Conservation (phyloP, 1,140 invertebrate genomes). For the Watersipora subatra region DNA sequence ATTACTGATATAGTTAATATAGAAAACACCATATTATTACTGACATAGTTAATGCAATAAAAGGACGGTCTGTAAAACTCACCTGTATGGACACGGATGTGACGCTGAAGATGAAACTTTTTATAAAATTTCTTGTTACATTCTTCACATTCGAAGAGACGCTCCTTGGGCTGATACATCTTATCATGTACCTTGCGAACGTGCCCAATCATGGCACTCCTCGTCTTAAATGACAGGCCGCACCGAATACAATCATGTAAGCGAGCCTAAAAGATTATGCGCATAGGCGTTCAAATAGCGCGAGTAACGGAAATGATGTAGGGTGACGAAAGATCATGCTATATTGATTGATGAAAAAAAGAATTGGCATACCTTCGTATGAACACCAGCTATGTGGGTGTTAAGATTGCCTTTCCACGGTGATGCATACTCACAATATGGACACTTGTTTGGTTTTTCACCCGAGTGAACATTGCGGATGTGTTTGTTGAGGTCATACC, state of each 20-base stretch:
- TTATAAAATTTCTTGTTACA: constrained; percentile 35
- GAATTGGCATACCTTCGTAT: constrained; percentile 16
- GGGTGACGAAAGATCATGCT: no score
- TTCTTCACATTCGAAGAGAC: constrained; percentile 34
- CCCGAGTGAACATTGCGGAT: neutral
- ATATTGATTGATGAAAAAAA: neutral
- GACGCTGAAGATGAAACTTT: constrained; percentile 35
- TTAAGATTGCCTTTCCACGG: constrained; percentile 25
- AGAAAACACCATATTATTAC: no score
- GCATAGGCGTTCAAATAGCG: neutral
- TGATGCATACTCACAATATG: constrained; percentile 1
- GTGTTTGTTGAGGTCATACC: constrained; percentile 1
- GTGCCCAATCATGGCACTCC: constrained; percentile 34
- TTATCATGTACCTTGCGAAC: constrained; percentile 34
- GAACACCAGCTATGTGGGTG: constrained; percentile 36
- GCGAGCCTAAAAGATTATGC: constrained; percentile 18
- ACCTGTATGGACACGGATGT: constrained; percentile 35
- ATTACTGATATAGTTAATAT: no score
- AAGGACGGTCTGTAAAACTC: no score
- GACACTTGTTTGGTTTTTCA: constrained; percentile 3
- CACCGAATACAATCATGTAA: constrained; percentile 33
- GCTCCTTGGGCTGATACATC: constrained; percentile 35
- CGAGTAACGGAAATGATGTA: no score
- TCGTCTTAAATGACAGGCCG: constrained; percentile 34
- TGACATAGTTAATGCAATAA: no score